Evolutionary conservation across 2,797 vertebrate genomes (phyloP).

Genomic region (Heterohyrax brucei): DNA sequence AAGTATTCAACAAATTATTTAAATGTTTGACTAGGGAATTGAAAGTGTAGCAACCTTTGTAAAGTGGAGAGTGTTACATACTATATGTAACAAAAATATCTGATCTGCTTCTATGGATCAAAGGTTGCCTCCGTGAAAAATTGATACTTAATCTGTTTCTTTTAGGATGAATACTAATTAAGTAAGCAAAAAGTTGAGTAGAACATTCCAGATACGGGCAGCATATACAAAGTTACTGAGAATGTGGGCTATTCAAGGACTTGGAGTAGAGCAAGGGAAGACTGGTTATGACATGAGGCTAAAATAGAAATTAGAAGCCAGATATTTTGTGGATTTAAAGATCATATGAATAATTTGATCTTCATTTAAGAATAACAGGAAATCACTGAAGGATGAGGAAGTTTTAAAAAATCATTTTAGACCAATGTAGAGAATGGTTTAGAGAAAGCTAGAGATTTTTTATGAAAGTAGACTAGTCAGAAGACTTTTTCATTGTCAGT

Average conservation of each 20-base stretch:
- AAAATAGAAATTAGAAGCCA: neutral
- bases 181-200: neutral
- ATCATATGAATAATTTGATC: too few relatives aligned
- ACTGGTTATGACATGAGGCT: neutral
- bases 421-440: neutral
- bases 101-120: neutral
- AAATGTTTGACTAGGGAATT: neutral
- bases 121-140: neutral
- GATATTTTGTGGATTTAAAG: neutral
- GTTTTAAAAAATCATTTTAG: slow-evolving; percentile 1
- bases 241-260: neutral
- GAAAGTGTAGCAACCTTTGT: neutral
- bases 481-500: neutral
- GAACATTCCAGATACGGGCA: neutral
- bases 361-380: neutral
- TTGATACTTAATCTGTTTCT: neutral
- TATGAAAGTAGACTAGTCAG: neutral
- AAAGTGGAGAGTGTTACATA: neutral
- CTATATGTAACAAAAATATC: neutral
- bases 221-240: neutral
- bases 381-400: neutral
- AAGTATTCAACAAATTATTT: neutral
- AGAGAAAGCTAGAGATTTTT: neutral
- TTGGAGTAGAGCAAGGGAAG: neutral
- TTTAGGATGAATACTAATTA: neutral